Evolutionary conservation across 2,888 invertebrate genomes (phyloP).

Genomic region (Drosophila multiciliata): DNA sequence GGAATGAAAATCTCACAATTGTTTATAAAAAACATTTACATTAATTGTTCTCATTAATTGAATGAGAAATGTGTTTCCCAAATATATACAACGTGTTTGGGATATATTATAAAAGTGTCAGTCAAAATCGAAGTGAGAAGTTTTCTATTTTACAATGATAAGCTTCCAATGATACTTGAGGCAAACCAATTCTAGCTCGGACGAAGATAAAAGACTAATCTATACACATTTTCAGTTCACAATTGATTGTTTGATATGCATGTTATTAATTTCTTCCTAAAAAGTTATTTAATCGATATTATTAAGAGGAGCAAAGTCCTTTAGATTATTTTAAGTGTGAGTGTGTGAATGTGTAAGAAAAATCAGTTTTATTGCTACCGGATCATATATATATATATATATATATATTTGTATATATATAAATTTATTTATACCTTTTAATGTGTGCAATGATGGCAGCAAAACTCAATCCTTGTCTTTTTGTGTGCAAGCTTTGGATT

Average conservation of each 20-base stretch:
- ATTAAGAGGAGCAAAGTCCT: not conserved
- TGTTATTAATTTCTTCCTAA: not conserved
- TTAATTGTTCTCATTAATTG: not conserved
- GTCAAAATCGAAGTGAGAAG: not conserved
- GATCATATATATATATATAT: too few species aligned
- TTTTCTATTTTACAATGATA: not conserved
- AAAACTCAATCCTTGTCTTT: too few species aligned
- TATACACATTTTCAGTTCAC: not conserved
- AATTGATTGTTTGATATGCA: not conserved
- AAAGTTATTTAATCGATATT: not conserved
- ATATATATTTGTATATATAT: too few species aligned
- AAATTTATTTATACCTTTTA: too few species aligned
- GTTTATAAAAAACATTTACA: not conserved
- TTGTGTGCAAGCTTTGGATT: too few species aligned
- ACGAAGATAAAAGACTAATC: not conserved
- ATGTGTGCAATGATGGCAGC: too few species aligned
- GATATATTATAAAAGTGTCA: not conserved
- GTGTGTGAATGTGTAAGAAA: too few species aligned
- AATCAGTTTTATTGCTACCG: too few species aligned
- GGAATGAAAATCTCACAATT: not conserved
- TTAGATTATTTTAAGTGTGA: not conserved
- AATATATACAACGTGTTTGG: not conserved
- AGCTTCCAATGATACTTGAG: not conserved
- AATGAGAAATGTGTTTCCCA: not conserved
- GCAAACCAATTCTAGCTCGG: not conserved